Conservation (phyloP, 1,140 invertebrate species). For the Drosophila pachea region DNA sequence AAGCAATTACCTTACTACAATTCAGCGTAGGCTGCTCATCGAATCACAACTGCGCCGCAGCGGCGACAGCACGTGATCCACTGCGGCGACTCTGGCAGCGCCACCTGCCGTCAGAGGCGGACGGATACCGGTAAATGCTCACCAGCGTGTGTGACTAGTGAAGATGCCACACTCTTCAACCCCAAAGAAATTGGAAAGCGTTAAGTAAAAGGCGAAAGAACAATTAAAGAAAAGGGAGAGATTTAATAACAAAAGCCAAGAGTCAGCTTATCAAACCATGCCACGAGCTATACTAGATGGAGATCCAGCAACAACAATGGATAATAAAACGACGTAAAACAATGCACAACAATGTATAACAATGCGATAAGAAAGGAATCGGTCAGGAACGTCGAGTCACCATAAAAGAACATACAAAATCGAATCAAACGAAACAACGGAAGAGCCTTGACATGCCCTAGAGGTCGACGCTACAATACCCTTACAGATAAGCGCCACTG, state of each 20-base stretch:
- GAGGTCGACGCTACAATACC: conserved; percentile 12
- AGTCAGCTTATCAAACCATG: conserved; percentile 21
- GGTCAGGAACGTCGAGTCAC: conserved; percentile 11
- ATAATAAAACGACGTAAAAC: background rate
- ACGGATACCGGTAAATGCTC: background rate
- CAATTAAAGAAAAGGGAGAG: background rate
- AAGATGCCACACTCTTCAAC: conserved; percentile 14
- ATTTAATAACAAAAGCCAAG: background rate
- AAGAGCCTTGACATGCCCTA: background rate
- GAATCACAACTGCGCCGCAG: conserved; percentile 44
- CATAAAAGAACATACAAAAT: conserved; percentile 18
- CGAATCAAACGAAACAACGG: conserved; percentile 3
- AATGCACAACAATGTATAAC: background rate
- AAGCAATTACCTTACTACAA: conserved; percentile 20
- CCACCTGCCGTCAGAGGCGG: background rate
- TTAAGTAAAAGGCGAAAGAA: background rate
- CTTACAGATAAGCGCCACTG: conserved; percentile 1
- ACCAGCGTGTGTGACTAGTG: background rate
- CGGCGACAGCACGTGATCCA: conserved; percentile 43
- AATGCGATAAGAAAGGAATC: conserved; percentile 21
- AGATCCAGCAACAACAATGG: conserved; percentile 13
- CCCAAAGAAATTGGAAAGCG: conserved; percentile 16
- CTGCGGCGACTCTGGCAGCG: conserved; percentile 17
- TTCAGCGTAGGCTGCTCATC: conserved; percentile 16
- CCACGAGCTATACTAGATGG: conserved; percentile 2